A percentile compares a stretch with the other conserved stretches of the same genome.
Conservation (phyloP, 1,140 invertebrate genomes). For the Bombus vancouverensis region DNA sequence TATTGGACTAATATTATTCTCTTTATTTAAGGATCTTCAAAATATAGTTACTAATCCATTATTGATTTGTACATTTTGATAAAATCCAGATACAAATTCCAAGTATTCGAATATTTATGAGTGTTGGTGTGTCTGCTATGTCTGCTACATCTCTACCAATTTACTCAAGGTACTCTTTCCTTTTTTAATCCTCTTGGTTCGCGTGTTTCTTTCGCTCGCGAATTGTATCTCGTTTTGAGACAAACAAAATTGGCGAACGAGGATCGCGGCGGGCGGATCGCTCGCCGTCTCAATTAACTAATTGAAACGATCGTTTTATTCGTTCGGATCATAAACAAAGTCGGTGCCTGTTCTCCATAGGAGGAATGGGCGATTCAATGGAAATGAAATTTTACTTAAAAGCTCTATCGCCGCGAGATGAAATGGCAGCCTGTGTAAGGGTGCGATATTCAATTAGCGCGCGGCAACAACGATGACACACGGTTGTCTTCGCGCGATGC, state of each 20-base stretch:
- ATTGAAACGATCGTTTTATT: constrained; percentile 40
- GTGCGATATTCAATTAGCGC: constrained; percentile 52
- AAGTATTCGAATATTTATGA: not conserved
- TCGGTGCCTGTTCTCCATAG: not conserved
- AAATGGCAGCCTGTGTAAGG: constrained; percentile 24
- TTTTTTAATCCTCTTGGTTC: not conserved
- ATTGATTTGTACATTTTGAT: no score
- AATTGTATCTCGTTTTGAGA: not conserved
- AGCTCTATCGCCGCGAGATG: constrained; percentile 16
- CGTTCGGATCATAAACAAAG: constrained; percentile 26
- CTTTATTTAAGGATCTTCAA: not conserved
- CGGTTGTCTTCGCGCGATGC: constrained; percentile 44
- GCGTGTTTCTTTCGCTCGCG: not conserved
- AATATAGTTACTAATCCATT: no score
- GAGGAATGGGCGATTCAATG: not conserved
- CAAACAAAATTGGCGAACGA: constrained; percentile 17
- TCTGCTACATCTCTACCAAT: not conserved
- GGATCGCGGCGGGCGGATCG: not conserved
- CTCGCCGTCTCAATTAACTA: constrained; percentile 33
- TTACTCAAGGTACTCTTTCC: not conserved
- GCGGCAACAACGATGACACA: constrained; percentile 46
- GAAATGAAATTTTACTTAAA: constrained; percentile 48
- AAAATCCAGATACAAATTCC: not conserved
- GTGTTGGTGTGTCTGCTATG: not conserved
- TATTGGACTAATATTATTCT: not conserved